phyloP scores from a whole-genome alignment of 2,113 vertebrate species.

The Brienomyrus longianalis region DNA sequence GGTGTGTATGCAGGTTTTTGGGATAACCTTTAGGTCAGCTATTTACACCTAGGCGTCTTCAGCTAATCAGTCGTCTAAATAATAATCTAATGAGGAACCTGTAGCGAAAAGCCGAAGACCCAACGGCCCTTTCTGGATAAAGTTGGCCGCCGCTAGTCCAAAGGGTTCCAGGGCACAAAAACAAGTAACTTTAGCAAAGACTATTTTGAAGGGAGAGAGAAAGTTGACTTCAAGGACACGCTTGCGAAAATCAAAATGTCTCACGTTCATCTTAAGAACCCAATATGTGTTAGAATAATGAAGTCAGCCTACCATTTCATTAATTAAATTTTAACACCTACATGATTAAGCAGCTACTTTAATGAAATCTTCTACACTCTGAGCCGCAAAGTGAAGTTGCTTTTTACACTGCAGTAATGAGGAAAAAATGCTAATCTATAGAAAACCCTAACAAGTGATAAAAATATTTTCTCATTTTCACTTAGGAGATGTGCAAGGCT shows the following conservation, averaged over 20 bases:
- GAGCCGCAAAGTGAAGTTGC: conserved; percentile 53
- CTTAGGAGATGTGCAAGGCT: conserved; percentile 41
- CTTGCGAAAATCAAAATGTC: conserved; percentile 33
- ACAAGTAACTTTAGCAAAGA: not conserved
- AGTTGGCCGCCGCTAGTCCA: not conserved
- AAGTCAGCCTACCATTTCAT: conserved; percentile 62
- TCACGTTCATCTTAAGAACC: conserved; percentile 31
- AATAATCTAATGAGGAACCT: not conserved
- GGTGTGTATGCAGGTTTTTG: not conserved
- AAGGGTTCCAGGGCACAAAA: not conserved
- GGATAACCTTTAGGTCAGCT: not conserved
- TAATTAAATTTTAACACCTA: conserved; percentile 80
- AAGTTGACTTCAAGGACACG: conserved; percentile 33
- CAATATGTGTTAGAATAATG: conserved; percentile 65
- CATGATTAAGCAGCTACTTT: conserved; percentile 72
- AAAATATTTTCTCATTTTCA: conserved; percentile 56
- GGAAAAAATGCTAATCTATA: conserved; percentile 60
- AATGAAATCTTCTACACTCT: conserved; percentile 67
- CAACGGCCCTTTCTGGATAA: not conserved
- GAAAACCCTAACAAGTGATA: conserved; percentile 50
- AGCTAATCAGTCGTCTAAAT: too few relatives aligned
- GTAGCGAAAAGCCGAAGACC: not conserved
- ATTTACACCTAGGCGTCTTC: not conserved
- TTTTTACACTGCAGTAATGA: conserved; percentile 61
- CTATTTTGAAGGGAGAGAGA: conserved; percentile 25